Base-by-base conservation (phyloP, 2,113 vertebrate species). In the Artemisiospiza belli region DNA sequence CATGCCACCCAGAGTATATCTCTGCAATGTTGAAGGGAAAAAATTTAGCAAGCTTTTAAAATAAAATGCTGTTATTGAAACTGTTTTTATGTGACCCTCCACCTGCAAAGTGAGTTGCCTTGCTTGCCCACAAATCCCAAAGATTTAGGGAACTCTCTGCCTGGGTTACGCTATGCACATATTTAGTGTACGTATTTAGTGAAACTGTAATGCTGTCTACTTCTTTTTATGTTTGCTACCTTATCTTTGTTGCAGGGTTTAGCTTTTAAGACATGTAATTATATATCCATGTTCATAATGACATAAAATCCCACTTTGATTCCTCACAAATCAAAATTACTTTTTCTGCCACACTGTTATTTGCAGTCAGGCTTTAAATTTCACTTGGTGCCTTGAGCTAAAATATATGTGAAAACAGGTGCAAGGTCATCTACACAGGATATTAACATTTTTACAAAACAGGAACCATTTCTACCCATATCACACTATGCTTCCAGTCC, bases 191-290 rank as follows among this genome's bases (percentile, higher is more conserved):
- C n/a, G n/a, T 82, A 83, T 73, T 96, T 90, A 85, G 33, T 77
- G 43, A 70, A 94, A 87, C 72, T 43, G 10, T 93, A 91, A 91
- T 67, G n/a, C 54, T 80, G 75, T 93, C 72, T 78, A 39, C 35
- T 84, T 68, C 16, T 87, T 89, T 85, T 86, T 83, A 59, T 59
- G 28, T 76, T 83, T 35, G 19, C 23, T 62, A 62, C 78, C 83
- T 93, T 89, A 90, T 89, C 86, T 89, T 96, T 92, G 80, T 95
- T 93, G 43, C 43, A 80, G 20, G 90, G 76, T 94, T 97, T 87
- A 96, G 83, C 46, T 93, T 90, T 92, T 73, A 73, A 94, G 76
- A 80, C 23, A 12, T 44, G 28, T 62, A 82, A 89, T 51, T 87
- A 85, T 89, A 92, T 84, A 80, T 47, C 35, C 54, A 5, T 39